Evolutionary conservation across 2,113 vertebrate species (phyloP), one percentile per base, ranked within the genome.

Genomic region (Blennius ocellaris): DNA sequence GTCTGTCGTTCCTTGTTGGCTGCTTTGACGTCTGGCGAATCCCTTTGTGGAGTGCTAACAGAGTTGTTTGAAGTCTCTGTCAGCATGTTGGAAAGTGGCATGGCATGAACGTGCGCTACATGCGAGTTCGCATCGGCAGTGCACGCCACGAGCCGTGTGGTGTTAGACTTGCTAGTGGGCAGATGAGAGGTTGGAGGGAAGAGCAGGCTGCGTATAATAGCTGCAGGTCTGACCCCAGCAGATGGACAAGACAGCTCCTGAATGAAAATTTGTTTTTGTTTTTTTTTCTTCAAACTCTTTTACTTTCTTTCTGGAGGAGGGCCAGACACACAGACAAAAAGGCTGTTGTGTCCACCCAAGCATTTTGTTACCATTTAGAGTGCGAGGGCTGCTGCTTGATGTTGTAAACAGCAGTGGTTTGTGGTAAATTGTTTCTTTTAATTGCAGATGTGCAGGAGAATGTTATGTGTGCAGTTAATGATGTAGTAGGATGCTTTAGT

Each of bases 1-100:
- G 84, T 89, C 78, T 88, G 80, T 88, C 86, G 48, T 53, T 88
- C 73, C 86, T 91, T 40, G 83, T 90, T 87, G 88, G 83, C 84
- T 59, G 79, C 82, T 73, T 68, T 88, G 84, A 86, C 87, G 78
- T 68, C 80, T 78, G 74, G 81, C 5, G 82, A 87, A 73, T 87
- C 77, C 85, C 69, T 88, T 80, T 55, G 84, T 69, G 69, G 67
- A 38, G 72, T 69, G 38, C 80, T 83, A 83, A 87, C 73, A 76
- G 75, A 87, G 76, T 58, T 80, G 82, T 91, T 85, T 88, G 78
- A 83, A 86, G 74, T 73, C 80, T 77, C 69, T 59, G 76, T 80
- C 74, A 81, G 69, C 10, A 39, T 48, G 64, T 55, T 40, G 36
- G 48, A 21, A 64, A 63, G 73, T 44, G 78, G 69, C 54, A 41